Evolutionary conservation across 1,140 invertebrate species (phyloP), one percentile per base, ranked within the genome.

Genomic region (Euschistus heros): DNA sequence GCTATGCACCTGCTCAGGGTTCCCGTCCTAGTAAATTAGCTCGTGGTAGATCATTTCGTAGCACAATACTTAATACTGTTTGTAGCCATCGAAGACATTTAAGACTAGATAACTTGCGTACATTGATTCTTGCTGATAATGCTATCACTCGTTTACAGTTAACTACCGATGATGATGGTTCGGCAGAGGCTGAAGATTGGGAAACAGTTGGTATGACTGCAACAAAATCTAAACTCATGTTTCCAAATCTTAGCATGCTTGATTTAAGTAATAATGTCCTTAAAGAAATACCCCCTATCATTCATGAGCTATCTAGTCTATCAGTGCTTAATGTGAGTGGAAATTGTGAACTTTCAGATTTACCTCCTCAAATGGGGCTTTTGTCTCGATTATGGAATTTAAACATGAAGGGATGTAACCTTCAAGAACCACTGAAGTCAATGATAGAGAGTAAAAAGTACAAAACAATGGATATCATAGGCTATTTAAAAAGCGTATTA

Each of bases 401-500:
- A 15, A 96, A 95, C 75, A 92, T 94, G 8, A 82, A 86, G 65
- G 91, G 91, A 0, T 98, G 96, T 75, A 84, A 84, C 61, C 78
- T 92, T 37, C 90, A 87, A 74, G 94, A 93, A 75, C 94, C 91
- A 3, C 77, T 99, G 13, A 88, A 89, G 67, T 89, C 90, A 0
- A 93, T 98, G 86, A 89, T 98, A 42, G 87, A 89, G 26, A 89
- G 86, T 59, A 94, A 94, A 71, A 91, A 92, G 65, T 93, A 92
- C 73, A 96, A 96, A 78, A 97, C 94, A 6, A 92, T 93, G 83
- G 95, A 98, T 74, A 89, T 99, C 44, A 85, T 98, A 42, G 93
- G 93, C 0, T 98, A 97, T 77, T 80, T 99, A 0, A 94, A 96
- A 74, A 89, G 86, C 0, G 86, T 92, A 55, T 76, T 92, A 55